phyloP scores from a whole-genome alignment of 2,113 vertebrate genomes.

The Tachuris rubrigastra region DNA sequence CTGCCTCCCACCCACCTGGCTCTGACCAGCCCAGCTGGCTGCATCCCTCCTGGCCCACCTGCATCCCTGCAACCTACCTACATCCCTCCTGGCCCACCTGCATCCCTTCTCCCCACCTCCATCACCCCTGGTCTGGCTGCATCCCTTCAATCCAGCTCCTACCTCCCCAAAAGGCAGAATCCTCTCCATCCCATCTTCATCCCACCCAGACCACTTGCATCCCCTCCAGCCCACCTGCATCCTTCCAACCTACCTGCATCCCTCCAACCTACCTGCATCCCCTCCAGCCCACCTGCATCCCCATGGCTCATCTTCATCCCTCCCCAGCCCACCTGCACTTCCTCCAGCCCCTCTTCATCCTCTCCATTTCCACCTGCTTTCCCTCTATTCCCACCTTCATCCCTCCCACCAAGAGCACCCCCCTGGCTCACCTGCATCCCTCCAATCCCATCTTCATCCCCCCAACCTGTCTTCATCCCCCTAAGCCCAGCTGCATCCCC shows the following conservation, averaged over 20 bases:
- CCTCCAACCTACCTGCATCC: accelerated
- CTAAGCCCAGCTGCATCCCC: neutral
- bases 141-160: neutral
- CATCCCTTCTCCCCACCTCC: neutral
- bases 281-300: neutral
- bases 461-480: no score
- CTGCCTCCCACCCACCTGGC: neutral
- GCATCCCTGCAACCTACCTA: neutral
- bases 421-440: neutral
- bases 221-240: neutral
- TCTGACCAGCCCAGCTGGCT: neutral
- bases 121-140: neutral
- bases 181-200: neutral
- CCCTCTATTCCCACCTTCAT: neutral
- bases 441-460: no score
- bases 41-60: neutral
- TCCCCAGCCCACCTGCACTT: neutral
- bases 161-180: neutral
- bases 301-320: neutral
- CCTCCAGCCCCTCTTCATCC: neutral
- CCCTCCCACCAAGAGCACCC: neutral
- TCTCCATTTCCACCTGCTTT: neutral
- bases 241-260: neutral
- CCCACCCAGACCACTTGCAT: neutral
- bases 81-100: neutral